Evolutionary conservation across 2,113 vertebrate species (phyloP).

Genomic region (Leucoraja erinaceus): DNA sequence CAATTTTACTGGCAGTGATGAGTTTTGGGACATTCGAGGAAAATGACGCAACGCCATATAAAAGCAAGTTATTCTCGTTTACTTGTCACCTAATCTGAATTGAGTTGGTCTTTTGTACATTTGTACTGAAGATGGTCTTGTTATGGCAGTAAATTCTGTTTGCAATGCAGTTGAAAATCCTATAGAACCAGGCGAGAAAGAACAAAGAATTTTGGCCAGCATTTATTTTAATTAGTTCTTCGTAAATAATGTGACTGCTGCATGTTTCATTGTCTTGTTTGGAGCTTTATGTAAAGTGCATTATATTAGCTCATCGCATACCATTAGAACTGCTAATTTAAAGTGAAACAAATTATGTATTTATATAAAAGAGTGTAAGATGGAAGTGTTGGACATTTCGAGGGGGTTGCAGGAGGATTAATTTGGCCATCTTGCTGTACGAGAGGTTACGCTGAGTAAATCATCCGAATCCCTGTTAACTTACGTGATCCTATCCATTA

Average conservation of each 20-base stretch:
- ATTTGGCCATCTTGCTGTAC: background rate
- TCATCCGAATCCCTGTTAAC: background rate
- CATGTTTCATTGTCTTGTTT: background rate
- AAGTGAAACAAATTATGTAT: background rate
- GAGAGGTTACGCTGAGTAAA: background rate
- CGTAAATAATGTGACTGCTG: background rate
- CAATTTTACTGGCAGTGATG: background rate
- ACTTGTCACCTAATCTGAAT: background rate
- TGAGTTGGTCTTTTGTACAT: background rate
- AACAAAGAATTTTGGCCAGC: background rate
- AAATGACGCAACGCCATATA: background rate
- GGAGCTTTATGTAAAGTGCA: too few species aligned
- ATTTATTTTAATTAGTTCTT: background rate
- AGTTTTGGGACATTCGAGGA: background rate
- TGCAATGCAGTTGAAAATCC: background rate
- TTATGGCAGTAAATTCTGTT: background rate
- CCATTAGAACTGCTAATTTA: background rate
- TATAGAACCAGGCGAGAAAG: background rate
- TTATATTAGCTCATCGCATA: background rate
- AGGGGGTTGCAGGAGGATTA: background rate
- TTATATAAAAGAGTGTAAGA: background rate
- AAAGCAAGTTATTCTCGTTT: background rate
- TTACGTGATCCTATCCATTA: background rate
- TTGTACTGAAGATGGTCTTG: background rate
- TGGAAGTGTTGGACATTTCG: background rate